Conservation (phyloP, 2,888 invertebrate species). For the Geotrupes spiniger region DNA sequence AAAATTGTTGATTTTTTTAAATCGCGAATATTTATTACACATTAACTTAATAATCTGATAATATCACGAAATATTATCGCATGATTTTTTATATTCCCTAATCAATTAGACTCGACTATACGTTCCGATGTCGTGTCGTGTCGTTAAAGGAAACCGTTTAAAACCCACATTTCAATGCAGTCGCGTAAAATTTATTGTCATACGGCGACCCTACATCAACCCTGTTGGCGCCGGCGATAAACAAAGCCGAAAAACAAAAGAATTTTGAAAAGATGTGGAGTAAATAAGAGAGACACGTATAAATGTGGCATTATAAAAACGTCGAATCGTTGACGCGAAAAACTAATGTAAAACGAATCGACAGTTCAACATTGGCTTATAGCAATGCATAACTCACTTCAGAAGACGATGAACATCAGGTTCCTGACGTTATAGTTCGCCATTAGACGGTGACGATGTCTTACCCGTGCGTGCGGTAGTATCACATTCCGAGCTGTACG, state of each 20-base stretch:
- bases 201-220: not conserved
- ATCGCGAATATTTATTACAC: too few relatives aligned
- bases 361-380: conserved; percentile 19
- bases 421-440: conserved; percentile 14
- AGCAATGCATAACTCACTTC: conserved; percentile 37
- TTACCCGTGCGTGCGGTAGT: conserved; percentile 23
- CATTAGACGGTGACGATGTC: conserved; percentile 29
- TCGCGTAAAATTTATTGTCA: too few relatives aligned
- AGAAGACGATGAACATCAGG: conserved; percentile 39
- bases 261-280: conserved; percentile 7
- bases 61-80: too few relatives aligned
- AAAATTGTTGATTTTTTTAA: too few relatives aligned
- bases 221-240: conserved; percentile 1
- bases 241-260: conserved; percentile 12
- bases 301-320: conserved; percentile 17
- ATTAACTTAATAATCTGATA: too few relatives aligned
- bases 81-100: too few relatives aligned
- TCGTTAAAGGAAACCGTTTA: too few relatives aligned
- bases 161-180: too few relatives aligned
- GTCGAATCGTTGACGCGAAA: conserved; percentile 18
- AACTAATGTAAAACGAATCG: conserved; percentile 17
- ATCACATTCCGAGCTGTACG: conserved; percentile 40
- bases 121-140: too few relatives aligned
- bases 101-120: too few relatives aligned
- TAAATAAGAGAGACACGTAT: conserved; percentile 14